Percentiles rank a stretch among this genome's conserved stretches.
phyloP scores from a whole-genome alignment of 2,113 vertebrate genomes.

The Gasterosteus aculeatus region DNA sequence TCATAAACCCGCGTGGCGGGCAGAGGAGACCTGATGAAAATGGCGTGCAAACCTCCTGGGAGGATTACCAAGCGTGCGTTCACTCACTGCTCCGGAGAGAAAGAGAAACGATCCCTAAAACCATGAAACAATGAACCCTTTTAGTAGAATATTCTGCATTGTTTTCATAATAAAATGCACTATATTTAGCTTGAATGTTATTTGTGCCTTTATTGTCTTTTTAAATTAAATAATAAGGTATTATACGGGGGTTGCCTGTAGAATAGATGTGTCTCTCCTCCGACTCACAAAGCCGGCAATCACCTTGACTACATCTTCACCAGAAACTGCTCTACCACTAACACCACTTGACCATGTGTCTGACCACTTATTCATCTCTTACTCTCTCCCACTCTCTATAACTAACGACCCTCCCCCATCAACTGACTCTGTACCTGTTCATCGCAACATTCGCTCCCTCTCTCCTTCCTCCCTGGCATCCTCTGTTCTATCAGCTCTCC shows the following conservation, averaged over 20 bases:
- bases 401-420: too few species aligned
- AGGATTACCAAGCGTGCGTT: constrained; percentile 46
- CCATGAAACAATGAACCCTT: not conserved
- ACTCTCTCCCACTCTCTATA: too few species aligned
- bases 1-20: constrained; percentile 85
- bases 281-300: too few species aligned
- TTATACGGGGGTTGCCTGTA: not conserved
- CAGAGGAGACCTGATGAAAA: constrained; percentile 85
- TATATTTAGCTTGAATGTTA: not conserved
- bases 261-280: not conserved
- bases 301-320: too few species aligned
- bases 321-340: too few species aligned
- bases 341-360: too few species aligned
- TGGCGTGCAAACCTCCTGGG: constrained; percentile 85
- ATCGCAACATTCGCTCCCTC: too few species aligned
- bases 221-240: not conserved
- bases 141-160: not conserved
- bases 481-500: too few species aligned
- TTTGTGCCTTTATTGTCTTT: constrained; percentile 17
- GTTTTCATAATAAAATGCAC: constrained; percentile 35
- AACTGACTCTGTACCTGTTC: too few species aligned
- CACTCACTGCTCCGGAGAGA: constrained; percentile 45
- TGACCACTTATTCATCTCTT: too few species aligned
- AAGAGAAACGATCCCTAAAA: constrained; percentile 6
- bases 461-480: too few species aligned